Evolutionary conservation across 30 jellyfish, hydroid and myxozoan genomes (phyloP).

Genomic region (Aurelia aurita complex sp. Pacific): DNA sequence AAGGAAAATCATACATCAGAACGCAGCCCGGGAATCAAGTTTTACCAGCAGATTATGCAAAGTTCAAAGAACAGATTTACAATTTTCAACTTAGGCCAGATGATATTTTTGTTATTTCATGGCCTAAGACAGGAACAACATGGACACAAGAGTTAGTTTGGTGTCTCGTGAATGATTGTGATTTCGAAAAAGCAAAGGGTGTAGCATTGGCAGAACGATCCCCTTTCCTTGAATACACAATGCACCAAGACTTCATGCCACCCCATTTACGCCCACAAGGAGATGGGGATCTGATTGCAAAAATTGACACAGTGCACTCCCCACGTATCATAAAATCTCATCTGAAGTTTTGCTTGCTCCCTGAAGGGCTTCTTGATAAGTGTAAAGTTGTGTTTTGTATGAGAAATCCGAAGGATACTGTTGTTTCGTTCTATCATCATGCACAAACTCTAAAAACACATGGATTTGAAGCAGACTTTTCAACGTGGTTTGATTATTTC

Average conservation of each 20-base stretch:
- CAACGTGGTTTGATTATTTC: conserved; percentile 23
- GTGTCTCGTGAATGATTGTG: conserved; percentile 26
- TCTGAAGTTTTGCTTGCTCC: conserved; percentile 19
- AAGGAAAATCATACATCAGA: not conserved
- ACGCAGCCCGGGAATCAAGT: conserved; percentile 5
- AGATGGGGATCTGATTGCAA: not conserved
- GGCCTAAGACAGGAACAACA: conserved; percentile 44
- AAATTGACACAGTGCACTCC: conserved; percentile 1
- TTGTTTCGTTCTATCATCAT: conserved; percentile 33
- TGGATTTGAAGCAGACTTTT: conserved; percentile 9
- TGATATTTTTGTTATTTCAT: conserved; percentile 20
- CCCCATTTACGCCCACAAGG: not conserved
- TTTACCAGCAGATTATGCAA: not conserved
- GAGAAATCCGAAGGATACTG: conserved; percentile 43
- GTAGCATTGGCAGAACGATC: no score
- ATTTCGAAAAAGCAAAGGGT: not conserved
- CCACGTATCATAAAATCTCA: conserved; percentile 33
- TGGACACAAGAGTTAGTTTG: conserved; percentile 51
- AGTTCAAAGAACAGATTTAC: conserved; percentile 1
- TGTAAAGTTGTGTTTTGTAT: conserved; percentile 28
- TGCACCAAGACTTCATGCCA: no score
- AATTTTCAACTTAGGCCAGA: not conserved
- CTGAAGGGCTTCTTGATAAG: conserved; percentile 6
- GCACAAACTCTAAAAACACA: not conserved
- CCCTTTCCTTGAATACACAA: no score